Conservation (phyloP, 2,888 invertebrate genomes). For the Melangyna quadrimaculata region DNA sequence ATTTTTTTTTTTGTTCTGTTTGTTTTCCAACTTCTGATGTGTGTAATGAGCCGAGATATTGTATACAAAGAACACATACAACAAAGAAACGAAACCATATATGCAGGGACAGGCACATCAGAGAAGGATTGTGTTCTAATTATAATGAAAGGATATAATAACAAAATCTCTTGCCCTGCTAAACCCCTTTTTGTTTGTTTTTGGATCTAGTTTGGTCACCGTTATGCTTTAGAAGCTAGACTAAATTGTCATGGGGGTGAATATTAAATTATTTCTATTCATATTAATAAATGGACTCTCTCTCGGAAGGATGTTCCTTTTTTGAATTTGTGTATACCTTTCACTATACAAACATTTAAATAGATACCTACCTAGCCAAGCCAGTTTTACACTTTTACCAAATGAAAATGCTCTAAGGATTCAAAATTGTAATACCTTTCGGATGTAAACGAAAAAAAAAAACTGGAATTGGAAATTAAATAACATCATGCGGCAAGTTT, state of each 20-base stretch:
- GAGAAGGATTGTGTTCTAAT: slow-evolving; percentile 6
- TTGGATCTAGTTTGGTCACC: background rate
- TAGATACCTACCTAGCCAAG: no score
- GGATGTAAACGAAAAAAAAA: background rate
- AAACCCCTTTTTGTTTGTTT: background rate
- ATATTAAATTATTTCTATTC: slow-evolving; percentile 50
- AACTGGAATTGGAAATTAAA: slow-evolving; percentile 14
- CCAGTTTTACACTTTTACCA: background rate
- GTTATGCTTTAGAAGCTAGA: slow-evolving; percentile 28
- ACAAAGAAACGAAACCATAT: no score
- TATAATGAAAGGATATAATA: background rate
- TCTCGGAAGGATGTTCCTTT: slow-evolving; percentile 10
- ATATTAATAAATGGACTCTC: slow-evolving; percentile 47
- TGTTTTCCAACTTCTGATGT: slow-evolving; percentile 6
- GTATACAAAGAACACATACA: background rate
- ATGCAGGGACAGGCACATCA: background rate
- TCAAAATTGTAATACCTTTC: background rate
- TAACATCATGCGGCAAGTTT: slow-evolving; percentile 26
- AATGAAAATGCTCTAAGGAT: slow-evolving; percentile 16
- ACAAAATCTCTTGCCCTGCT: background rate
- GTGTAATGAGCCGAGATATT: slow-evolving; percentile 38
- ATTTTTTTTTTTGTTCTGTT: background rate
- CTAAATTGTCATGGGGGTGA: slow-evolving; percentile 29
- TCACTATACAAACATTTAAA: no score
- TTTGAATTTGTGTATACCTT: background rate